A percentile compares a stretch with the other conserved stretches of the same genome.
Evolutionary conservation across 2,888 invertebrate genomes (phyloP).

Genomic region (Sinhomidia bicolor): DNA sequence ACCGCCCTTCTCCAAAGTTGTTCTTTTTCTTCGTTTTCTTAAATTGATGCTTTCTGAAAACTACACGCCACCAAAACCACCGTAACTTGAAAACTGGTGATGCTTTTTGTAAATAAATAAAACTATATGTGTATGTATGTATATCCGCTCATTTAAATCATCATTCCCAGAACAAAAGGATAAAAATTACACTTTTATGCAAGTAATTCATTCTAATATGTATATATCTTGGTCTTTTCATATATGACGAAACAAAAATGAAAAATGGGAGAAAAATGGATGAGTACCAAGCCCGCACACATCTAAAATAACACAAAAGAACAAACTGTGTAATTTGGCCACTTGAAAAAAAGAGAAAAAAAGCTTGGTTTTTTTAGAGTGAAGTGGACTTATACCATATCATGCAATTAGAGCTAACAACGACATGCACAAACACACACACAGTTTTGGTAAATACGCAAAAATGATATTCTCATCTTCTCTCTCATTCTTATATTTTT

Average conservation of each 20-base stretch:
- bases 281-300: slow-evolving; percentile 22
- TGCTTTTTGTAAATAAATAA: too few relatives aligned
- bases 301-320: not conserved
- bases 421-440: slow-evolving; percentile 9
- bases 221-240: not conserved
- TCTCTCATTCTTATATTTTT: slow-evolving; percentile 22
- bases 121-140: not conserved
- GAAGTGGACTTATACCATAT: slow-evolving; percentile 50
- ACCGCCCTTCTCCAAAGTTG: not conserved
- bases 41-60: not conserved
- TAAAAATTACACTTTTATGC: not conserved
- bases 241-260: slow-evolving; percentile 36
- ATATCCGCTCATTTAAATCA: slow-evolving; percentile 4
- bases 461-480: slow-evolving; percentile 17
- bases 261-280: slow-evolving; percentile 61
- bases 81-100: not conserved
- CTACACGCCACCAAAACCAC: not conserved
- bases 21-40: not conserved
- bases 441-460: slow-evolving; percentile 48
- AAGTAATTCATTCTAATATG: not conserved
- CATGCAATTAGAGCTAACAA: slow-evolving; percentile 46
- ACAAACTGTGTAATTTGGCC: slow-evolving; percentile 38
- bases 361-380: slow-evolving; percentile 10
- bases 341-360: too few relatives aligned
- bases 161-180: not conserved